Evolutionary conservation across 2,888 invertebrate genomes (phyloP).

Genomic region (Nineta flava): DNA sequence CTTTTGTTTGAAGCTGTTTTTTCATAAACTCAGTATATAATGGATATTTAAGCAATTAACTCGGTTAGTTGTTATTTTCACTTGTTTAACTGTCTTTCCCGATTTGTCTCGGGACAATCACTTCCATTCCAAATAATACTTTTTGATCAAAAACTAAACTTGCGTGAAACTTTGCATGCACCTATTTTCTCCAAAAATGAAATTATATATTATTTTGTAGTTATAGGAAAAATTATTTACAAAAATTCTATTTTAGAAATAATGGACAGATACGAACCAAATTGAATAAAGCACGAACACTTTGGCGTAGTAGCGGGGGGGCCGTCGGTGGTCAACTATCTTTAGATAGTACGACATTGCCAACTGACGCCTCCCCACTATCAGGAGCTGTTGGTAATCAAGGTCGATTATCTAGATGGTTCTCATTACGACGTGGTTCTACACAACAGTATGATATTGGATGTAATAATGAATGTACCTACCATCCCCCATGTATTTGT

Average conservation of each 20-base stretch:
- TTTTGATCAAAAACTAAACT: no score
- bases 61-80: no score
- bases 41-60: no score
- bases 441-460: slow-evolving; percentile 69
- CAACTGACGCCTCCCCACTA: slow-evolving; percentile 22
- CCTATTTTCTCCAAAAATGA: no score
- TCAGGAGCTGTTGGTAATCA: slow-evolving; percentile 21
- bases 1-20: no score
- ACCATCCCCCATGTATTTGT: background rate
- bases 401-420: slow-evolving; percentile 73
- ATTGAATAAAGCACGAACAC: slow-evolving; percentile 63
- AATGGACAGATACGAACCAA: slow-evolving; percentile 67
- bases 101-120: no score
- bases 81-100: no score
- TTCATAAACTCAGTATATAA: no score
- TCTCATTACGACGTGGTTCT: slow-evolving; percentile 70
- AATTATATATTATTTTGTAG: no score
- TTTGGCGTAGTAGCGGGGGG: slow-evolving; percentile 43
- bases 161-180: no score
- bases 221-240: no score
- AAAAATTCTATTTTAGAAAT: slow-evolving; percentile 32
- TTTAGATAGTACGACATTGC: slow-evolving; percentile 19
- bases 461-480: slow-evolving; percentile 11
- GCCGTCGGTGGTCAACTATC: slow-evolving; percentile 22
- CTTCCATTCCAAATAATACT: no score